A percentile compares a stretch with the other conserved stretches of the same genome.
Evolutionary conservation across 2,888 invertebrate genomes (phyloP).

Genomic region (Xanthia togata): DNA sequence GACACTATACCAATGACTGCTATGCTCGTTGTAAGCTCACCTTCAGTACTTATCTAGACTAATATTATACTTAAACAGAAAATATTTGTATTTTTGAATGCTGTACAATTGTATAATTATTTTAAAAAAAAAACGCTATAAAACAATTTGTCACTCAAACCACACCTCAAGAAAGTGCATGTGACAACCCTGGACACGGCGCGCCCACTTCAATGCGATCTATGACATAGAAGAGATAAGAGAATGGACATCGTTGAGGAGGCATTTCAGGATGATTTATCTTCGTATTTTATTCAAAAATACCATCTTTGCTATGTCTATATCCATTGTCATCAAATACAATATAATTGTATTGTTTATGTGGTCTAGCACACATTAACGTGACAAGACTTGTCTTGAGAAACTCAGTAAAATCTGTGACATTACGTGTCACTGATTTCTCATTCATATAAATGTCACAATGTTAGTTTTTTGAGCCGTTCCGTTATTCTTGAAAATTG

Average conservation of each 20-base stretch:
- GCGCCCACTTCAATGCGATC: slow-evolving; percentile 55
- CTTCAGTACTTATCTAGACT: too few relatives aligned
- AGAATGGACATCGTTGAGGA: slow-evolving; percentile 37
- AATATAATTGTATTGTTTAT: not conserved
- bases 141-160: not conserved
- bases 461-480: not conserved
- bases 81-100: too few relatives aligned
- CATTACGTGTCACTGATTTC: not conserved
- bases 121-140: not conserved
- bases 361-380: not conserved
- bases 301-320: not conserved
- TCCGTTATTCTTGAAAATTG: not conserved
- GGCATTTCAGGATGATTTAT: slow-evolving; percentile 32
- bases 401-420: not conserved
- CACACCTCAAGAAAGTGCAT: not conserved
- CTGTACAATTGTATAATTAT: too few relatives aligned
- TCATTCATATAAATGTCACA: too few relatives aligned
- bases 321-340: not conserved
- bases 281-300: slow-evolving; percentile 1
- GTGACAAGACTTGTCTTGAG: not conserved
- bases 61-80: too few relatives aligned
- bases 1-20: too few relatives aligned
- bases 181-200: slow-evolving; percentile 33
- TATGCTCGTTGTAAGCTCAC: too few relatives aligned
- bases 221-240: slow-evolving; percentile 42